A percentile compares a stretch with the other conserved stretches of the same genome.
phyloP scores from a whole-genome alignment of 2,113 vertebrate species.

The Lontra canadensis region DNA sequence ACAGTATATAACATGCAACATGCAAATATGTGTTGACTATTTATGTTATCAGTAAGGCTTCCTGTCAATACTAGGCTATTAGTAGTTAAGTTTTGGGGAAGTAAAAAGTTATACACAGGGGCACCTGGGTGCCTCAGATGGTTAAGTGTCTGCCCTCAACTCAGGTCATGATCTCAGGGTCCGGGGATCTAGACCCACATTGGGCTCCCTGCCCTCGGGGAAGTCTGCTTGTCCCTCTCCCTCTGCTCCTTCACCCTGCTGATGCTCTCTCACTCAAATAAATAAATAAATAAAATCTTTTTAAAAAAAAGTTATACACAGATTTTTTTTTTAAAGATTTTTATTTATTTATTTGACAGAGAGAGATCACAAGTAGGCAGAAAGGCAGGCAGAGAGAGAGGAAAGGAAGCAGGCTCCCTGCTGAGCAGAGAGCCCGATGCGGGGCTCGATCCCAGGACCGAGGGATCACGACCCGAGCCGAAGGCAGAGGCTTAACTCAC shows the following conservation, averaged over 20 bases:
- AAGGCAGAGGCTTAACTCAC: too few relatives aligned
- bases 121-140: not conserved
- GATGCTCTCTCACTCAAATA: not conserved
- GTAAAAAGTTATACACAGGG: not conserved
- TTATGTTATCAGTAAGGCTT: not conserved
- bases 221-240: not conserved
- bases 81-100: not conserved
- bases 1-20: not conserved
- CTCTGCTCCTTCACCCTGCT: not conserved
- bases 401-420: too few relatives aligned
- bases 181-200: not conserved
- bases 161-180: not conserved
- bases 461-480: too few relatives aligned
- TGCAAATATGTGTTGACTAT: not conserved
- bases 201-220: too few relatives aligned
- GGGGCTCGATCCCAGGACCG: too few relatives aligned
- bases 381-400: too few relatives aligned
- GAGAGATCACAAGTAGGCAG: too few relatives aligned
- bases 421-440: too few relatives aligned
- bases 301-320: not conserved
- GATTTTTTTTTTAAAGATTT: too few relatives aligned
- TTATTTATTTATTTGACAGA: too few relatives aligned
- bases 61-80: not conserved
- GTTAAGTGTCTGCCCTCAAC: not conserved
- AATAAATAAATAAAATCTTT: not conserved